Conservation (phyloP, 1,140 invertebrate genomes). For the Anastatus disparis region DNA sequence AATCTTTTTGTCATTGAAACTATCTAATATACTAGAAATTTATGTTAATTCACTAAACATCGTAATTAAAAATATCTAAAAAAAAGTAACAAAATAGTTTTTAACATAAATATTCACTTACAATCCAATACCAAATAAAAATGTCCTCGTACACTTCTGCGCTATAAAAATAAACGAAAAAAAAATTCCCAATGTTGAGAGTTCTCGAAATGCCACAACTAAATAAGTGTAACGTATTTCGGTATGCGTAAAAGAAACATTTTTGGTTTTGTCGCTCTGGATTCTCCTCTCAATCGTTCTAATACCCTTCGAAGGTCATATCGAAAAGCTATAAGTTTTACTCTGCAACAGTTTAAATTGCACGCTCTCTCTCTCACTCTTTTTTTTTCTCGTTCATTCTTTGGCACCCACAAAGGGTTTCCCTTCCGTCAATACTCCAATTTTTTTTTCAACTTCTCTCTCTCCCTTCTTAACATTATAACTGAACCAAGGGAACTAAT, state of each 20-base stretch:
- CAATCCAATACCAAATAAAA: background rate
- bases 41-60: no score
- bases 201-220: background rate
- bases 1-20: no score
- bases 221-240: background rate
- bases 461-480: slow-evolving; percentile 43
- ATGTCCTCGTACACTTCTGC: background rate
- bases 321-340: no score
- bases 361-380: no score
- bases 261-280: background rate
- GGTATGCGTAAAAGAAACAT: background rate
- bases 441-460: no score
- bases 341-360: background rate
- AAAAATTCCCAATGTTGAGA: background rate
- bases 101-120: background rate
- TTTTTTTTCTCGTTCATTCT: no score
- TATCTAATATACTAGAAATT: no score
- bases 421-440: slow-evolving; percentile 65
- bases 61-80: no score
- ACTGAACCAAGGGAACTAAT: slow-evolving; percentile 53
- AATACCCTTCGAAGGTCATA: slow-evolving; percentile 27
- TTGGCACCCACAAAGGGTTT: slow-evolving; percentile 46
- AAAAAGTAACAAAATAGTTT: no score
- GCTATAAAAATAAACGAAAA: no score
- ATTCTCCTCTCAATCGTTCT: background rate